A percentile compares a stretch with the other conserved stretches of the same genome.
These are phyloP conservation scores for Nothoprocta pentlandii DNA, from an alignment of 2,113 vertebrate genomes.

Conservation along the genomic window DNA sequence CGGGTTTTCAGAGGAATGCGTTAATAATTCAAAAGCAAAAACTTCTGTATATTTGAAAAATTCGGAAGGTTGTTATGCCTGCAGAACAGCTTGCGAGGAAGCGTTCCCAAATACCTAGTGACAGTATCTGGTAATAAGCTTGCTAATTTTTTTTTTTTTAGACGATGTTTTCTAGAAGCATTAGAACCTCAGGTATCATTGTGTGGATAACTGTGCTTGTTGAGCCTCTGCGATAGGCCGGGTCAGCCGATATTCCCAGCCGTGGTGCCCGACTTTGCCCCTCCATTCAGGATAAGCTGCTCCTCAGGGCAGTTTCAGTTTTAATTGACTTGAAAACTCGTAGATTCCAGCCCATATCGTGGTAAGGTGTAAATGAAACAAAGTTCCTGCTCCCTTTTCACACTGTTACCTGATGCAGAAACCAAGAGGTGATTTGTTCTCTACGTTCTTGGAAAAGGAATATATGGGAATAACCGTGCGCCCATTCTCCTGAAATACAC, in stretches of 20 bases:
- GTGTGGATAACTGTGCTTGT: constrained; percentile 62
- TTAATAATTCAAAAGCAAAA: background rate
- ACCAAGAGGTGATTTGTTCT: too few relatives aligned
- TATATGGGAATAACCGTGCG: background rate
- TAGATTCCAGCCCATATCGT: background rate
- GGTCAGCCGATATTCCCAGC: constrained; percentile 3
- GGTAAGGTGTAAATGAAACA: constrained; percentile 27
- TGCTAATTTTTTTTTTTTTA: background rate
- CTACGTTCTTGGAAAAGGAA: background rate
- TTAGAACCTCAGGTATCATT: constrained; percentile 70
- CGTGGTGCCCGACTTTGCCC: constrained; percentile 23
- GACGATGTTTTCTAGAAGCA: constrained; percentile 53
- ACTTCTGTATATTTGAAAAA: background rate
- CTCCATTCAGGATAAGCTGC: constrained; percentile 58
- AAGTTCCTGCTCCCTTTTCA: background rate
- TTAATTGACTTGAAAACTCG: constrained; percentile 10
- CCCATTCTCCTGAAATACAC: background rate
- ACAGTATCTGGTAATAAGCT: background rate
- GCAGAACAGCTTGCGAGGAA: constrained; percentile 16
- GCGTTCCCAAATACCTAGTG: constrained; percentile 6
- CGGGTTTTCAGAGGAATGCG: background rate
- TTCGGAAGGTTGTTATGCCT: background rate
- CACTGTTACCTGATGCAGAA: background rate
- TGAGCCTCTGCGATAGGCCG: constrained; percentile 32
- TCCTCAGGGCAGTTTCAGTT: constrained; percentile 51